Evolutionary conservation across 1,140 invertebrate genomes (phyloP), one percentile per base, ranked within the genome.

Genomic region (Spodoptera frugiperda): DNA sequence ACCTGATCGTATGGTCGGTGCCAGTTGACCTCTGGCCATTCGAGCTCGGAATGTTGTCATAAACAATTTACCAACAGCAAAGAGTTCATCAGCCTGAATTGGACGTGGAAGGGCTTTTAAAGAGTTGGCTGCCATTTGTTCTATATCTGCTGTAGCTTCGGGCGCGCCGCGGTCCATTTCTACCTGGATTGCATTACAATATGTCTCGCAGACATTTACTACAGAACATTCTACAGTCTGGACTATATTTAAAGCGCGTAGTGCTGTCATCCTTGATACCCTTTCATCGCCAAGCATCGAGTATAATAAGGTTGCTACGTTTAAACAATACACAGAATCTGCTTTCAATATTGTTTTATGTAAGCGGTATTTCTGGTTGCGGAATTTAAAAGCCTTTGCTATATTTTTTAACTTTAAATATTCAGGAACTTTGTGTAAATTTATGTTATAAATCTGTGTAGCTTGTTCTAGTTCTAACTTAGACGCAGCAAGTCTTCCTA

Each of bases 261-360:
- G 81, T 19, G 84, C 84, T 30, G 87, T 84, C 61, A 87, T 85
- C 78, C 86, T 91, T 11, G 88, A 86, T 33, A 83, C 79, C 48
- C 79, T 85, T 78, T 90, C 86, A 19, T 93, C 90, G 15, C 87
- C 87, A 74, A 90, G 68, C 49, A 84, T 68, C 10, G 86, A 88
- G 81, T 87, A 92, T 46, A 93, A 63, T 74, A 87, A 49, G n/a
- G 88, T 89, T n/a, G 90, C 86, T 59, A 89, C 75, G 76, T 93
- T 94, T 30, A 94, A 82, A 78, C 89, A 94, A 83, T 87, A 87
- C 57, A 93, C 82, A n/a, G 89, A 90, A 81, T 94, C 91, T 21
- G 80, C 75, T 68, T 89, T 86, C 48, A 93, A 78, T 54, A 81
- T 79, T 8, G 51, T 79, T 67, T 86, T 84, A 71, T 88, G 78